Evolutionary conservation across 2,888 invertebrate species (phyloP).

Genomic region (Drosophila algonquin): DNA sequence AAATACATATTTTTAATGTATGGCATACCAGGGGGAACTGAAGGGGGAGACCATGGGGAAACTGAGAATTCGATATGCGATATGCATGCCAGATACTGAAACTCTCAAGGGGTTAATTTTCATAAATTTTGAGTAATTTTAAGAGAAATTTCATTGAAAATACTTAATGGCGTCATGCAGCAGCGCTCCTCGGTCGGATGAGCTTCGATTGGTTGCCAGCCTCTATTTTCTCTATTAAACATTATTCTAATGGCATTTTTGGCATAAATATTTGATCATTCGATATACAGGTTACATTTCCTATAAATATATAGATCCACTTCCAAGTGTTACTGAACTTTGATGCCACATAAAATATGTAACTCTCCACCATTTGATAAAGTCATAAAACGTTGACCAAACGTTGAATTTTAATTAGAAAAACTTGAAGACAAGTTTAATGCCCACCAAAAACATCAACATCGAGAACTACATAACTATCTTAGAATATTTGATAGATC

Average conservation of each 20-base stretch:
- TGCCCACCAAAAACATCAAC: neutral
- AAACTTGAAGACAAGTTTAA: constrained; percentile 4
- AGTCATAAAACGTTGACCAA: neutral
- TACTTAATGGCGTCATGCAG: too few species aligned
- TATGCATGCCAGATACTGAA: neutral
- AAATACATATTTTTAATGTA: constrained; percentile 12
- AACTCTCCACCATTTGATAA: neutral
- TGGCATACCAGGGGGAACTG: neutral
- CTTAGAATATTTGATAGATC: constrained; percentile 5
- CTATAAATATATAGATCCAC: neutral
- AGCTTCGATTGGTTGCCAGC: neutral
- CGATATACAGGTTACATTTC: neutral
- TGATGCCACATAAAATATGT: neutral
- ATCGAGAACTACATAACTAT: constrained; percentile 12
- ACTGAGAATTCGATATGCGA: neutral
- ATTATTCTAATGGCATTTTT: neutral
- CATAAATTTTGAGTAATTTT: neutral
- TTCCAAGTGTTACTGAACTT: neutral
- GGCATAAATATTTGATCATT: neutral
- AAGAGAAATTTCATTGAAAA: neutral
- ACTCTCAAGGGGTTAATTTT: neutral
- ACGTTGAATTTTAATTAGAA: neutral
- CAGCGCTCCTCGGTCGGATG: neutral
- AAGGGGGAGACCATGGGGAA: neutral
- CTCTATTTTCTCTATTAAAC: neutral